Percentiles rank a stretch among this genome's conserved stretches.
Evolutionary conservation across 2,797 vertebrate species (phyloP).

Genomic region (Discoglossus pictus): DNA sequence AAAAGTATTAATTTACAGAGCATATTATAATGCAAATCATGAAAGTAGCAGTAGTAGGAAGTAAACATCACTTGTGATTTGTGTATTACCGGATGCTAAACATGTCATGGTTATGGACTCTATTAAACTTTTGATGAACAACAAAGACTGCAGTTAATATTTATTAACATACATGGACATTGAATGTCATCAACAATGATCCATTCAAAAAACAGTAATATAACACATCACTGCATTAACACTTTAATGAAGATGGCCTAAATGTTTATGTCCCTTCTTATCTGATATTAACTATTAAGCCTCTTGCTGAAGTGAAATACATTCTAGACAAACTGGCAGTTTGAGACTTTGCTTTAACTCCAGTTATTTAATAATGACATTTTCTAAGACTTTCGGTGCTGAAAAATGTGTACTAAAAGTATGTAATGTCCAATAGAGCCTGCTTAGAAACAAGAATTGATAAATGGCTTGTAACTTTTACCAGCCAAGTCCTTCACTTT

Average conservation of each 20-base stretch:
- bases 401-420: no score
- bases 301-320: slow-evolving; percentile 20
- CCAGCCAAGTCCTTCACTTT: no score
- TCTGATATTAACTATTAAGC: slow-evolving; percentile 28
- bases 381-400: no score
- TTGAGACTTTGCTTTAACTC: slow-evolving; percentile 16
- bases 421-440: no score
- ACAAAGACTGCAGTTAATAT: slow-evolving; percentile 8
- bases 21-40: no score
- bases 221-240: slow-evolving; percentile 5
- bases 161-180: slow-evolving; percentile 12
- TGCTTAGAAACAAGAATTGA: no score
- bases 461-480: no score
- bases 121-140: neutral
- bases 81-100: no score
- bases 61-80: no score
- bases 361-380: slow-evolving; percentile 13
- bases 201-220: slow-evolving; percentile 5
- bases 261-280: slow-evolving; percentile 20
- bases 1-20: no score
- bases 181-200: slow-evolving; percentile 20
- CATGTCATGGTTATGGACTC: no score
- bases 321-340: slow-evolving; percentile 17
- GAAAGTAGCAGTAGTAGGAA: no score
- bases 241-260: slow-evolving; percentile 6